Conservation (phyloP, 1,140 invertebrate species). For the Leguminivora glycinivorella region DNA sequence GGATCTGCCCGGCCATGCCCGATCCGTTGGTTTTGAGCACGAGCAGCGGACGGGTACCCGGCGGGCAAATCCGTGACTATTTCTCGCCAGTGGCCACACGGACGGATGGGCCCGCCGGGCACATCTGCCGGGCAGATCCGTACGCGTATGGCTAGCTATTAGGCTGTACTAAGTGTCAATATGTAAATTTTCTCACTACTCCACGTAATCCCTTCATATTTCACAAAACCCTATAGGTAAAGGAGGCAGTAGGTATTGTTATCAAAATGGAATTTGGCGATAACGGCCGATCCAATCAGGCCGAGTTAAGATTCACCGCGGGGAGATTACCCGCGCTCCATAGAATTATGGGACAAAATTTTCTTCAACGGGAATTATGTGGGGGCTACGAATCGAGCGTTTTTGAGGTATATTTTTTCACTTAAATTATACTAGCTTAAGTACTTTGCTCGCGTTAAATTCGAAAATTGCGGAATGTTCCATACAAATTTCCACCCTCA, state of each 20-base stretch:
- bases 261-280: slow-evolving; percentile 29
- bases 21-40: too few relatives aligned
- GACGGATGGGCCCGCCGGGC: too few relatives aligned
- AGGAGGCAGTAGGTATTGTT: slow-evolving; percentile 25
- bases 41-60: too few relatives aligned
- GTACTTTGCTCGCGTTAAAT: too few relatives aligned
- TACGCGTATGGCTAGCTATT: too few relatives aligned
- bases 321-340: slow-evolving; percentile 50
- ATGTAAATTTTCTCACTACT: neutral
- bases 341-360: slow-evolving; percentile 59
- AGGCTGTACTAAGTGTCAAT: too few relatives aligned
- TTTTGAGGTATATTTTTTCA: neutral
- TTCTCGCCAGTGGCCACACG: too few relatives aligned
- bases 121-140: too few relatives aligned
- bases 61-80: too few relatives aligned
- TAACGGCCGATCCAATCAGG: slow-evolving; percentile 53
- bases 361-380: slow-evolving; percentile 55
- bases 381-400: slow-evolving; percentile 37
- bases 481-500: too few relatives aligned
- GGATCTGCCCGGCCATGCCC: too few relatives aligned
- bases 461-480: too few relatives aligned
- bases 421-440: neutral
- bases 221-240: neutral
- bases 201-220: neutral
- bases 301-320: slow-evolving; percentile 47